Conservation (phyloP, 2,888 invertebrate species). For the Embidobia sp. region DNA sequence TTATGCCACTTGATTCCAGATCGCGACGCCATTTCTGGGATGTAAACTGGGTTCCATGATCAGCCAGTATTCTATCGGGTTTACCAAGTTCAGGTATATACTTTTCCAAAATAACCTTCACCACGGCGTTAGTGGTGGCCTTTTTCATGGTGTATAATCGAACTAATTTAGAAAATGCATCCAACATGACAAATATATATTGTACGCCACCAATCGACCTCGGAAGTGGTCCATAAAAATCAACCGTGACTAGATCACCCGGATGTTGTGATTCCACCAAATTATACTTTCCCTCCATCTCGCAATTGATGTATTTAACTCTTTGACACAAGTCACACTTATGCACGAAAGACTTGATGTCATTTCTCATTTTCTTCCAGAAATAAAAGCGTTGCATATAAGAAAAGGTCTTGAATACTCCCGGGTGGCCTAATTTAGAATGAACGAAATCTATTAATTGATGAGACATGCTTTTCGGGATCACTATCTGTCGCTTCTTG, state of each 20-base stretch:
- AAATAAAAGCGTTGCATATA: constrained; percentile 51
- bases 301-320: neutral
- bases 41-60: constrained; percentile 8
- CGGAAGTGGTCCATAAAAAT: constrained; percentile 23
- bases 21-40: neutral
- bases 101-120: neutral
- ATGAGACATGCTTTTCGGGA: constrained; percentile 6
- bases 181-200: constrained; percentile 23
- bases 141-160: neutral
- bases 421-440: constrained; percentile 44
- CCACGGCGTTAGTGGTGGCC: neutral
- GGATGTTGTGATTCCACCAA: neutral
- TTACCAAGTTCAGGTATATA: constrained; percentile 2
- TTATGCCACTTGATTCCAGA: neutral
- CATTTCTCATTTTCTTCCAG: constrained; percentile 34
- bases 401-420: constrained; percentile 39
- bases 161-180: constrained; percentile 2
- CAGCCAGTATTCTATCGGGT: neutral
- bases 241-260: constrained; percentile 6
- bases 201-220: neutral
- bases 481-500: constrained; percentile 23
- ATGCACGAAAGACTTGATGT: constrained; percentile 16
- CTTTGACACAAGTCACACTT: constrained; percentile 24
- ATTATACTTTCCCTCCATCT: constrained; percentile 9
- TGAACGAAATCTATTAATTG: constrained; percentile 19